A percentile compares a stretch with the other conserved stretches of the same genome.
Evolutionary conservation across 2,797 vertebrate genomes (phyloP).

Genomic region (Myotis vivesi): DNA sequence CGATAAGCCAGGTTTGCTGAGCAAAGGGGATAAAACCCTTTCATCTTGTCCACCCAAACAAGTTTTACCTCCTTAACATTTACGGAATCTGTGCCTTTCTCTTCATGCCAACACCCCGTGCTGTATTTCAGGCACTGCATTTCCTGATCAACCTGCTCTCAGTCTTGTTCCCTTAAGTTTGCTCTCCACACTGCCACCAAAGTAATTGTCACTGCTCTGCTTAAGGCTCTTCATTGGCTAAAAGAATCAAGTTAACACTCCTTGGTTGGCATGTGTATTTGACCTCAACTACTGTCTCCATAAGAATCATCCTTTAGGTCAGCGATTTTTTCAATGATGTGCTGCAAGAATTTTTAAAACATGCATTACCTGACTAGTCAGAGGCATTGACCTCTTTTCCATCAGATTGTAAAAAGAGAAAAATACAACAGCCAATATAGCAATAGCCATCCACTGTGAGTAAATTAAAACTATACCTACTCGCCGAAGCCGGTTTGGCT

Average conservation of each 20-base stretch:
- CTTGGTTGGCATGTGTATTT: background rate
- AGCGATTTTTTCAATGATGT: background rate
- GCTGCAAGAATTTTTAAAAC: background rate
- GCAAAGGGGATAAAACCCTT: background rate
- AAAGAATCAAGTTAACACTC: background rate
- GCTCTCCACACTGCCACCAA: accelerated
- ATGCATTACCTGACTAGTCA: background rate
- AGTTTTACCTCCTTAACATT: background rate
- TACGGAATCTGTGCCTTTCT: background rate
- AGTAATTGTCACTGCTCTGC: background rate
- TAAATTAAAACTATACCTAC: background rate
- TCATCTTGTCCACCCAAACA: background rate
- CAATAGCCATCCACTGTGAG: background rate
- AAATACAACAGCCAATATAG: background rate
- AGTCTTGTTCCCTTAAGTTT: background rate
- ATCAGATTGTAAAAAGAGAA: background rate
- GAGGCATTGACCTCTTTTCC: background rate
- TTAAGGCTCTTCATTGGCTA: background rate
- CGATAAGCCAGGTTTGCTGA: too few relatives aligned
- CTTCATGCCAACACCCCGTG: background rate
- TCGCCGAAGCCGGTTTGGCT: too few relatives aligned
- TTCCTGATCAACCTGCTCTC: background rate
- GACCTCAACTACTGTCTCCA: background rate
- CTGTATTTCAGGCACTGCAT: background rate
- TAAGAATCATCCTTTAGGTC: background rate